Base-by-base conservation (phyloP, 1,140 invertebrate genomes). In the Carposina sasakii region DNA sequence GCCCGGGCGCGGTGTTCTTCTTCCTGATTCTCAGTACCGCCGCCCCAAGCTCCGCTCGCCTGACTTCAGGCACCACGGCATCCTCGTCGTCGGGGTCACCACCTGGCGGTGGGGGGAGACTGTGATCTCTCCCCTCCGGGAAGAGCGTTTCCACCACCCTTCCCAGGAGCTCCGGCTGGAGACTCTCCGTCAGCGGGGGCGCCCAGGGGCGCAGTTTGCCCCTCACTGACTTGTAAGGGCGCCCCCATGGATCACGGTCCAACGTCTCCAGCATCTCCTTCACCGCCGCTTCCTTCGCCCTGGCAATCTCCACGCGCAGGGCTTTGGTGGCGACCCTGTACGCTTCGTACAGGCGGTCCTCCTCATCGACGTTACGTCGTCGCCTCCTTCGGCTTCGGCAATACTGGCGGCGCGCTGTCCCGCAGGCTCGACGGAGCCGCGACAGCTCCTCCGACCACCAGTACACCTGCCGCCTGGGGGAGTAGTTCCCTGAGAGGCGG, bases 381-480 rank as follows among this genome's bases (percentile, higher is more conserved):
- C 22, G 17, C 20, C 21, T 4, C 12, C 44, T 5, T 4, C 44
- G 16, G 5, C 20, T 17, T 15, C 44, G 15, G 2, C 30, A 34
- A 20, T 34, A 46, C 5, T 3, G n/a, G 12, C 44, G 44, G 13
- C 44, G 30, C 1, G 44, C 21, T 1, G 2, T 10, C n/a, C 16
- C 20, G 17, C 30, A 19, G 6, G 30, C 1, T 33, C 8, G 13
- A 12, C 44, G 44, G 24, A 45, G 28, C 4, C n/a, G 16, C 13
- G 42, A 24, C 4, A 45, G 2, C 26, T 45, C 42, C 15, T 45
- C 26, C 13, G 26, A 19, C 42, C 42, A 45, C 42, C 42, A 45
- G 26, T 31, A 33, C 10, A 33, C 42, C n/a, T 19, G 2, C 10
- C 17, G 23, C 23, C 1, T 31, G 28, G 42, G 2, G 31, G 26